Conservation (phyloP, 2,113 vertebrate genomes). For the Pycnonotus jocosus region DNA sequence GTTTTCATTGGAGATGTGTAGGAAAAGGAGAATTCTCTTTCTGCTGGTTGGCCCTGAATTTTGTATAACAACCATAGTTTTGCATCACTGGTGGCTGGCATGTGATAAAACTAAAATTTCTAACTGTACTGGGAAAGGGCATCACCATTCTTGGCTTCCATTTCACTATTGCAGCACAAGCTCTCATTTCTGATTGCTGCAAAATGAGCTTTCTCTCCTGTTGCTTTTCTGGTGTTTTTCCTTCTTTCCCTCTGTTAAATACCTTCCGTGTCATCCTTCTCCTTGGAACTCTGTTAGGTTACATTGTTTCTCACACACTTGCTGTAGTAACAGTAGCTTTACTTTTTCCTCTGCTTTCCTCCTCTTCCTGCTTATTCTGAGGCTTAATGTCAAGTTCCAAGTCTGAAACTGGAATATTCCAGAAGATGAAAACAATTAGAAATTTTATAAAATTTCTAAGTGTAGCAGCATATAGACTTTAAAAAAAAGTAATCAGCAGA, state of each 20-base stretch:
- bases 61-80: not conserved
- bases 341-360: not conserved
- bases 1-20: not conserved
- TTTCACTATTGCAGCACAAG: not conserved
- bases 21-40: not conserved
- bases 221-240: not conserved
- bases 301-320: not conserved
- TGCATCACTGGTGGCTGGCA: not conserved
- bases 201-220: not conserved
- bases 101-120: not conserved
- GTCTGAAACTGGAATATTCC: not conserved
- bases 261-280: not conserved
- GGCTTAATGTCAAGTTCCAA: not conserved
- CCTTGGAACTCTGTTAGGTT: not conserved
- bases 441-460: not conserved
- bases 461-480: not conserved
- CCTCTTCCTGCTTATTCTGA: not conserved
- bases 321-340: not conserved
- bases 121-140: not conserved
- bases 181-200: not conserved
- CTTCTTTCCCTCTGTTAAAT: not conserved
- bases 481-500: not conserved
- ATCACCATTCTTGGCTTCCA: accelerated
- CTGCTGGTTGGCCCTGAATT: not conserved
- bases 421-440: not conserved